Base-by-base conservation (phyloP, 2,888 invertebrate genomes). In the Anoncus sp. region DNA sequence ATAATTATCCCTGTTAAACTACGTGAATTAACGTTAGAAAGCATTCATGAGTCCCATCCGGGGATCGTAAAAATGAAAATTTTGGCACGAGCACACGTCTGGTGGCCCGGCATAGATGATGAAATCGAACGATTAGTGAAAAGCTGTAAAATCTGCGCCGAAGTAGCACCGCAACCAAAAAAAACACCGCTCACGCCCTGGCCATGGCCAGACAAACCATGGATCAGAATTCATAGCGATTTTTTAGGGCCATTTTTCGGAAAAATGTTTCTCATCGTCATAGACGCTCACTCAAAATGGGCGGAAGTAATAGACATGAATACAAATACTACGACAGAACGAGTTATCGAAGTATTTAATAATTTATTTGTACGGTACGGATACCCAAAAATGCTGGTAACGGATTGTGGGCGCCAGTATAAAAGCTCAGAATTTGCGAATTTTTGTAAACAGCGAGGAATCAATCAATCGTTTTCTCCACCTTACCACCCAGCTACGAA, bases 231-330 rank as follows among this genome's bases (percentile, higher is more conserved):
- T 10, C 49, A 49, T 10, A 18, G 49, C 49, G 49, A 18, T 49
- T 49, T 49, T 18, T 10, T 49, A 2, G 49, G 49, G 4, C 49
- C 49, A 18, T 49, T 49, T 18, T 9, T 18, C 4, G 20, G 49
- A 10, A n/a, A 18, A 18, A 49, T 49, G 49, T 49, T 49, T 20
- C 10, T 49, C 4, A 18, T 49, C 3, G 49, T 49, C 9, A 53
- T 80, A 1, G 83, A 84, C 53, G 47, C 82, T 10, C 79, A 62
- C 35, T 75, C 76, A 2, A 81, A 82, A 47, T 84, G 82, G 82
- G 63, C 82, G 0, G 82, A 85, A 47, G 74, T 85, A 0, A 65
- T 55, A 18, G 65, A 71, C 9, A 82, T 84, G 82, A 31, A 4
- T 5, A 57, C 6, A 12, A 79, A 63, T 1, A 78, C 79, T 47